Base-by-base conservation (phyloP, 2,113 vertebrate species). In the Symphodus melops region DNA sequence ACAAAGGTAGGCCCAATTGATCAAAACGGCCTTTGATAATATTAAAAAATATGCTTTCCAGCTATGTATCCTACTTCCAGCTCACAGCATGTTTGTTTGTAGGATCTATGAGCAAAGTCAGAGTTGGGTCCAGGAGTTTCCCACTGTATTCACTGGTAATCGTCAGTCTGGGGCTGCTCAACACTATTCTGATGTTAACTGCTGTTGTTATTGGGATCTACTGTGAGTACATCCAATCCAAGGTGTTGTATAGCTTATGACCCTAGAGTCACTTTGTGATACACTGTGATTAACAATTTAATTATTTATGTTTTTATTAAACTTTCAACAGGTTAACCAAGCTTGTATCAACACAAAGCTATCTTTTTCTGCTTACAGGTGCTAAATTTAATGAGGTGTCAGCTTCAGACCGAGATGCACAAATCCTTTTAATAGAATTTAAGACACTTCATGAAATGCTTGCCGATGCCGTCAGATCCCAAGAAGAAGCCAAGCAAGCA, bases 121-220 rank as follows among this genome's bases (percentile, higher is more conserved):
- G 25, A 72, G 36, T 73, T 41, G 80, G 83, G 59, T 77, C 80
- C 80, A 83, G 62, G 66, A 62, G 37, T 58, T 37, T 77, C 54
- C 72, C 68, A 10, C 46, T 66, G n/a, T 76, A 83, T 71, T 59
- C 49, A 2, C 0, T 58, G 49, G 19, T 67, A 49, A 37, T 70
- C 2, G 11, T 14, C 51, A 70, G 76, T 70, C 74, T 83, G 44
- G 79, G 67, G 52, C n/a, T 82, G 46, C 59, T 83, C 16, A 81
- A 86, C 39, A 23, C n/a, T 12, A 16, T 75, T 70, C 72, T 86
- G 36, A 9, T 82, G 16, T 33, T 79, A 59, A 51, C 63, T 14
- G 75, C 79, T 60, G 5, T 86, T 56, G 67, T 60, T 23, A 46
- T 75, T 79, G 83, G 79, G 41, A 55, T 78, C 72, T 56, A 75